These are phyloP conservation scores for Catostomus latipinnis DNA, from an alignment of 2,797 vertebrate genomes.

Conservation along the genomic window DNA sequence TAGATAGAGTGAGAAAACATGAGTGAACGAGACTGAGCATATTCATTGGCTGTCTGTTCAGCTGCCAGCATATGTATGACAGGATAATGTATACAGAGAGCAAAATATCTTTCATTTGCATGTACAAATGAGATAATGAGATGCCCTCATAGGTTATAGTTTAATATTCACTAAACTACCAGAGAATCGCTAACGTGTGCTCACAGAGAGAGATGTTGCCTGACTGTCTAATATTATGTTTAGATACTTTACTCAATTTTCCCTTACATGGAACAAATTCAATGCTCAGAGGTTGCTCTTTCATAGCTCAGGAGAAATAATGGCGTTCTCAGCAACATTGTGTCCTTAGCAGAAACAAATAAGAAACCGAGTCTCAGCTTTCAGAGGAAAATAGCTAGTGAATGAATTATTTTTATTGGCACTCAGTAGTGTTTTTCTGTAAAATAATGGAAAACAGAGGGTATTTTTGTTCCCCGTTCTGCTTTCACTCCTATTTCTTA, in stretches of 20 bases:
- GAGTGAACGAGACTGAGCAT: background rate
- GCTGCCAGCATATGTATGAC: constrained; percentile 29
- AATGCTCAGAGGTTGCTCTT: background rate
- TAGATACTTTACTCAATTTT: constrained; percentile 27
- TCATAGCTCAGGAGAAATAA: background rate
- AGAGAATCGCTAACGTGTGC: constrained; percentile 3
- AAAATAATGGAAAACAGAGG: constrained; percentile 6
- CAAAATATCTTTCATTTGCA: background rate
- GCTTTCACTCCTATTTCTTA: constrained; percentile 6
- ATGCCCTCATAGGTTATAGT: constrained; percentile 30
- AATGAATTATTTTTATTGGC: constrained; percentile 9
- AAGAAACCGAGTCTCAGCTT: background rate
- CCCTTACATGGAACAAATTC: background rate
- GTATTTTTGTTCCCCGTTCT: background rate
- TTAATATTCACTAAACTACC: constrained; percentile 10
- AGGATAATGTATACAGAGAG: constrained; percentile 48
- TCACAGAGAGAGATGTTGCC: too few species aligned
- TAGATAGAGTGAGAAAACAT: background rate
- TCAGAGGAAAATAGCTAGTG: constrained; percentile 8
- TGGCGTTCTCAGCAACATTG: background rate
- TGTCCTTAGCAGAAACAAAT: background rate
- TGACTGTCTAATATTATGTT: constrained; percentile 10
- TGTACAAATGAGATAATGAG: constrained; percentile 32
- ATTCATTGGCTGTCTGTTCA: constrained; percentile 35
- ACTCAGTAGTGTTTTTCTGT: constrained; percentile 1